Evolutionary conservation across 2,113 vertebrate genomes (phyloP).

Genomic region (Acanthisitta chloris): DNA sequence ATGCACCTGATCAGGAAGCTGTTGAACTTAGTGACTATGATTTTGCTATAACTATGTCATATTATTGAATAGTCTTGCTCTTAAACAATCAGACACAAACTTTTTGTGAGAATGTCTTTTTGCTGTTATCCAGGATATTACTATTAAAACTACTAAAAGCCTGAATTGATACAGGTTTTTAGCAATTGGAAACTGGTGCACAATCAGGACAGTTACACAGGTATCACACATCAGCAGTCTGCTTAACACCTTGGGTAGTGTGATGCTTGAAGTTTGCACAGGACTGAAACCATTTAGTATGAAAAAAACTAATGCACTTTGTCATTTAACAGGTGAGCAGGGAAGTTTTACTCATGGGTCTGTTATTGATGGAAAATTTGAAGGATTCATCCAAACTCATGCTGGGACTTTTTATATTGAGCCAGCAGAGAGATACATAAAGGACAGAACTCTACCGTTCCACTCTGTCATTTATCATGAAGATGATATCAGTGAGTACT

Average conservation of each 20-base stretch:
- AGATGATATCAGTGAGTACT: slow-evolving; percentile 91
- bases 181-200: background rate
- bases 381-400: slow-evolving; percentile 92
- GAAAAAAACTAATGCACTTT: background rate
- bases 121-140: background rate
- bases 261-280: background rate
- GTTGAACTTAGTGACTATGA: background rate
- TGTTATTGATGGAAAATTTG: slow-evolving; percentile 90
- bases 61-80: background rate
- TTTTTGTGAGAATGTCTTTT: background rate
- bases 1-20: background rate
- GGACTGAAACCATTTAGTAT: background rate
- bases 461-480: slow-evolving; percentile 99
- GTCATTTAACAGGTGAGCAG: slow-evolving; percentile 83
- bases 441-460: slow-evolving; percentile 80
- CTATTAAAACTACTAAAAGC: too few species aligned
- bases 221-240: background rate
- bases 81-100: background rate
- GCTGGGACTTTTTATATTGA: slow-evolving; percentile 94
- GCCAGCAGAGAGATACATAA: slow-evolving; percentile 91
- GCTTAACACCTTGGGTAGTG: background rate
- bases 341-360: slow-evolving; percentile 91
- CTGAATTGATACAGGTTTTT: background rate
- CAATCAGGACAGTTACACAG: background rate
- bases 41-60: background rate